Evolutionary conservation across 2,888 invertebrate species (phyloP), one percentile per base, ranked within the genome.

Genomic region (Heliconius sara): DNA sequence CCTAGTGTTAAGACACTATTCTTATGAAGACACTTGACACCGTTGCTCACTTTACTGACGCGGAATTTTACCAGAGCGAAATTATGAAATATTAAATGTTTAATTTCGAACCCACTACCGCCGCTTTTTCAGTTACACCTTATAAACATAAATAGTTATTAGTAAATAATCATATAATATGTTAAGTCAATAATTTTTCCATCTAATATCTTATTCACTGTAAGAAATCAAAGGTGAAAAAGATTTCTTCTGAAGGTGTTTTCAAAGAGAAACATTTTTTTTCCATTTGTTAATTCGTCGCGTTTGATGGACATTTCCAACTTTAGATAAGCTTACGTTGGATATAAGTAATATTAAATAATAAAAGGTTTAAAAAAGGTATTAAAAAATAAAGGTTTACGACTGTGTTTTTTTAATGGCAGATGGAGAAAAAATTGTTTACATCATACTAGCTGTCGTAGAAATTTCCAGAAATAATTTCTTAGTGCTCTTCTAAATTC

Each of bases 281-380:
- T 74, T 80, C 72, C 72, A 66, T 77, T 60, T 43, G 71, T 76
- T 80, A 77, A 80, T 82, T 77, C 79, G 73, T 78, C 73, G 72
- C 76, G 47, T 72, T 76, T 79, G 76, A 77, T 73, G 72, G 79
- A 79, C 72, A 77, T 27, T 76, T 79, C 43, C 13, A 67, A 34
- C 73, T 60, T 73, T 60, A 57, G 30, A 73, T 60, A 72, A 52
- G 72, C 73, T 60, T 34, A 73, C 16, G 43, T 70, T 70, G 7
- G n/a, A 60, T 60, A 52, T 73, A n/a, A 57, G n/a, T 60, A 60
- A 60, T 73, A 60, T 60, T 34, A 60, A 34, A 39, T n/a, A 43
- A 34, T 43, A 39, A 70, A 43, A n/a, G n/a, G n/a, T n/a, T n/a
- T n/a, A n/a, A n/a, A n/a, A n/a, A n/a, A n/a, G n/a, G n/a, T n/a